A percentile compares a stretch with the other conserved stretches of the same genome.
Evolutionary conservation across 2,888 invertebrate species (phyloP).

Genomic region (Calameuta idolon): DNA sequence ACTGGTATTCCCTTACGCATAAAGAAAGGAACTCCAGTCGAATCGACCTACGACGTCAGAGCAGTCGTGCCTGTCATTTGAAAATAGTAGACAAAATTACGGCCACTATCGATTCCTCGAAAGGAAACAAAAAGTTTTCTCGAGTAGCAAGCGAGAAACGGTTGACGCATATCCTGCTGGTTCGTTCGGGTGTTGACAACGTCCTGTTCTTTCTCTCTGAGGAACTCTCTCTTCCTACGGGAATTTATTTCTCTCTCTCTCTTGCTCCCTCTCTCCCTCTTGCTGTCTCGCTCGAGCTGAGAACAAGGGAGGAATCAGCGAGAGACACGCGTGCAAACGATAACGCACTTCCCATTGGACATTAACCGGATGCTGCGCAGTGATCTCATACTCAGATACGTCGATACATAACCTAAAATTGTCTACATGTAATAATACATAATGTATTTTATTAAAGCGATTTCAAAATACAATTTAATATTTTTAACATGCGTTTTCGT

Average conservation of each 20-base stretch:
- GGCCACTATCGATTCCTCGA: neutral
- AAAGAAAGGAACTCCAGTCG: neutral
- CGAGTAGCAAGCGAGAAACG: neutral
- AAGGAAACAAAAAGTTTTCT: neutral
- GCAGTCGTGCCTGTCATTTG: neutral
- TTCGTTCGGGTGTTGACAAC: neutral
- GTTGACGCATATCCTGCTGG: neutral
- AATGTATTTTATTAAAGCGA: neutral
- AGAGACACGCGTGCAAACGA: constrained; percentile 48
- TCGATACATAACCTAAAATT: constrained; percentile 19
- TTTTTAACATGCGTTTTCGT: constrained; percentile 20
- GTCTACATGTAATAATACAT: neutral
- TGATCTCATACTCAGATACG: constrained; percentile 56
- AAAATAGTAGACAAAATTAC: neutral
- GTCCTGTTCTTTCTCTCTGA: neutral
- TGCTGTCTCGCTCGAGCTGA: constrained; percentile 10
- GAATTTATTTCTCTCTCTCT: neutral
- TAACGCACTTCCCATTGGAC: constrained; percentile 65
- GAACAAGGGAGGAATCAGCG: constrained; percentile 11
- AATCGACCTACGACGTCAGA: neutral
- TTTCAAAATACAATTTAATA: neutral
- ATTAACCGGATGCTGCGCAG: constrained; percentile 51
- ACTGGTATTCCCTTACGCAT: neutral
- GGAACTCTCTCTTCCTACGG: neutral
- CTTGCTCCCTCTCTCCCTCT: neutral